These are phyloP conservation scores for Drosophila ambigua DNA, from an alignment of 1,140 invertebrate genomes.

Conservation along the genomic window DNA sequence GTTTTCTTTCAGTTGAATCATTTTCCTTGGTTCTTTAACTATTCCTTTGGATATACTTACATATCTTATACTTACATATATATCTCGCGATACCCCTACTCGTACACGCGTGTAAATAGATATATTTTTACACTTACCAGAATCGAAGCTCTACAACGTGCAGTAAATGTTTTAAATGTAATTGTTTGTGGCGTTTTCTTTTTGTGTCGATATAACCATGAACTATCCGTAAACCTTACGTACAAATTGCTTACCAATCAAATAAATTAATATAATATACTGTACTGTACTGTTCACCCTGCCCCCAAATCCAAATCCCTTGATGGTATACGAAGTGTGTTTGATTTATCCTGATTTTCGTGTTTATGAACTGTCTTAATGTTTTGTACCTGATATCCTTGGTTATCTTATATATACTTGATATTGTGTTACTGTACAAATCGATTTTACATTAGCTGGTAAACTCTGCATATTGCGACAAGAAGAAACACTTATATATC, in stretches of 20 bases:
- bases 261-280: conserved; percentile 10
- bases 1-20: conserved; percentile 50
- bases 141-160: conserved; percentile 83
- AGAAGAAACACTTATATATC: no score
- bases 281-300: conserved; percentile 32
- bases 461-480: neutral
- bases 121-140: conserved; percentile 55
- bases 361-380: conserved; percentile 28
- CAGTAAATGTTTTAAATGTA: conserved; percentile 77
- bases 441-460: conserved; percentile 18
- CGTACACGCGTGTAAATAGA: conserved; percentile 20
- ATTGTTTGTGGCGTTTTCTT: conserved; percentile 66
- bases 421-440: conserved; percentile 28
- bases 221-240: conserved; percentile 41
- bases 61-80: no score
- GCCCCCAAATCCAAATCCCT: conserved; percentile 25
- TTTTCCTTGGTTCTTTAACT: conserved; percentile 55
- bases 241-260: conserved; percentile 45
- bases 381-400: conserved; percentile 38
- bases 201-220: conserved; percentile 57
- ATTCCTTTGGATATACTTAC: conserved; percentile 40
- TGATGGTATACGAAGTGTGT: conserved; percentile 28
- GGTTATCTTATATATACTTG: conserved; percentile 20
- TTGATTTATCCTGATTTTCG: conserved; percentile 32
- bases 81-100: conserved; percentile 23